These are phyloP conservation scores for Centropus bengalensis DNA, from an alignment of 2,113 vertebrate genomes.

Conservation along the genomic window DNA sequence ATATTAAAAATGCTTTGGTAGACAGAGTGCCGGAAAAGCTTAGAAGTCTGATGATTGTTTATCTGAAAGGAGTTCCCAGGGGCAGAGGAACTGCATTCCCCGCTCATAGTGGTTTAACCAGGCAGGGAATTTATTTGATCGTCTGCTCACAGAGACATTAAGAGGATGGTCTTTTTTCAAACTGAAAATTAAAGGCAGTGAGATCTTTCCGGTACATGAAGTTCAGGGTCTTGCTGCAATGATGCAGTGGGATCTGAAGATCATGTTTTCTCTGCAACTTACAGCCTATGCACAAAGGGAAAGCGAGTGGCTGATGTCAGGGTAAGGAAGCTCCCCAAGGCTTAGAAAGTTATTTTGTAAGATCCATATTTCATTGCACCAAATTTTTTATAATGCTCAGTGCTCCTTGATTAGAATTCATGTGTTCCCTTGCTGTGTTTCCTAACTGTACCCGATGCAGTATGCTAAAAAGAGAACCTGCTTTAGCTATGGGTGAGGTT, in stretches of 20 bases:
- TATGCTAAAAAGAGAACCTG: background rate
- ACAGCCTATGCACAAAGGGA: background rate
- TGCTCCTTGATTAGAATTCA: background rate
- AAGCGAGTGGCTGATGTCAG: background rate
- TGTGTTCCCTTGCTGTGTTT: background rate
- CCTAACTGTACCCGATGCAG: background rate
- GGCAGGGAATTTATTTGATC: background rate
- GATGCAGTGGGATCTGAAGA: background rate
- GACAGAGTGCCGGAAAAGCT: slow-evolving; percentile 52
- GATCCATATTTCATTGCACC: background rate
- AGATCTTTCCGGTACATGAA: background rate
- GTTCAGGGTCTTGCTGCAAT: background rate
- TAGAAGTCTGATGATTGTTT: slow-evolving; percentile 43
- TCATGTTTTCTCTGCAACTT: rapidly evolving
- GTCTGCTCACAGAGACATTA: background rate
- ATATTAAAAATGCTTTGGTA: slow-evolving; percentile 61
- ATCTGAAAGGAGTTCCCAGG: slow-evolving; percentile 21
- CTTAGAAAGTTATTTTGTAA: background rate
- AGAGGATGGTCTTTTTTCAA: background rate
- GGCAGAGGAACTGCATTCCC: background rate
- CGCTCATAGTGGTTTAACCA: background rate
- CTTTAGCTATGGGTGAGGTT: background rate
- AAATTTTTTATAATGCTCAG: background rate
- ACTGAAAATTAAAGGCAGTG: background rate
- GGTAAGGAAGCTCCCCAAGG: background rate